A percentile compares a stretch with the other conserved stretches of the same genome.
Conservation (phyloP, 2,797 vertebrate genomes). For the Cephalopachus bancanus region DNA sequence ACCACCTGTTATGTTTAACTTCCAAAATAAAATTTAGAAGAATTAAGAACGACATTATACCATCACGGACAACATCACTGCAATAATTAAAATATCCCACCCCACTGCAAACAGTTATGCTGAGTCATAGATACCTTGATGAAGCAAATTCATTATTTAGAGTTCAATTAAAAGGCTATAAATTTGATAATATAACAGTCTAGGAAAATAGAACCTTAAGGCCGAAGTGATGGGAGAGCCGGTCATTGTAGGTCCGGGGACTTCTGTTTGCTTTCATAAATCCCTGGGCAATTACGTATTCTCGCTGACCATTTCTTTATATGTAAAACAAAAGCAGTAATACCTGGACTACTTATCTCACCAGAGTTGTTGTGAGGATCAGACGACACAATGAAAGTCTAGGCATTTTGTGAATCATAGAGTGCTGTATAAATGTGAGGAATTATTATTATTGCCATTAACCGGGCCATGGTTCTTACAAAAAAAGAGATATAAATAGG, state of each 20-base stretch:
- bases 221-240: neutral
- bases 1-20: neutral
- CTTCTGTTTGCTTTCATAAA: neutral
- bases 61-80: neutral
- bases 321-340: neutral
- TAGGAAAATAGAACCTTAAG: neutral
- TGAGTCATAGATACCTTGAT: neutral
- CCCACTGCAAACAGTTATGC: neutral
- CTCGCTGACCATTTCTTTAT: neutral
- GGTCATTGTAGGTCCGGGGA: neutral
- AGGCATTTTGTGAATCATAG: neutral
- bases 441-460: neutral
- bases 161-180: neutral
- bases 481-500: neutral
- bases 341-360: neutral
- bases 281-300: neutral
- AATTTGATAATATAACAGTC: neutral
- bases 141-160: neutral
- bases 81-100: neutral
- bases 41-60: neutral
- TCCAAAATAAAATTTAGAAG: neutral
- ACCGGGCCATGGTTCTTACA: neutral
- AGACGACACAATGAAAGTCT: neutral
- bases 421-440: neutral
- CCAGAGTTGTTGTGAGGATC: neutral